Conservation (phyloP, 1,140 invertebrate species). For the Microplitis mediator region DNA sequence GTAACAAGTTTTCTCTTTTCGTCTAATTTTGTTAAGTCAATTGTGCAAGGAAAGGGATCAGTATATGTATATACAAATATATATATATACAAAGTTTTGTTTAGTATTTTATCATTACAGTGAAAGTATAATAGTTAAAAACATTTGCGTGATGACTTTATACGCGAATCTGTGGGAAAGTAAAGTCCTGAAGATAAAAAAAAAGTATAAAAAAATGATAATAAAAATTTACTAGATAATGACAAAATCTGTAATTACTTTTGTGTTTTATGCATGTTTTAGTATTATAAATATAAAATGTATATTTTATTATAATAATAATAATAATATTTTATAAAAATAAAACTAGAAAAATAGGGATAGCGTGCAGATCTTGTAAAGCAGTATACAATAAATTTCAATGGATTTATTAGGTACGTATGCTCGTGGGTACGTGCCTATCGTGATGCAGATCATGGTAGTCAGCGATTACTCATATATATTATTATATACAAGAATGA, state of each 20-base stretch:
- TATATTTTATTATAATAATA: neutral
- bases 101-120: neutral
- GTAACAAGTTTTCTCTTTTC: slow-evolving; percentile 11
- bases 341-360: neutral
- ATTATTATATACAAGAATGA: neutral
- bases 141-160: neutral
- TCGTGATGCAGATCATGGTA: slow-evolving; percentile 26
- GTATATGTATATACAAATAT: no score
- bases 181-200: neutral
- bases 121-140: slow-evolving; percentile 14
- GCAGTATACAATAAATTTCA: slow-evolving; percentile 24
- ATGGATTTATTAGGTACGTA: slow-evolving; percentile 23
- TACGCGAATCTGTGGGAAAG: neutral
- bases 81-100: neutral
- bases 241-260: neutral
- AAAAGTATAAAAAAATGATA: neutral
- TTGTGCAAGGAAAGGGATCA: neutral
- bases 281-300: neutral
- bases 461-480: slow-evolving; percentile 19
- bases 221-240: neutral
- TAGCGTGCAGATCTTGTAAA: slow-evolving; percentile 2
- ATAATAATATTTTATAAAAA: slow-evolving; percentile 4
- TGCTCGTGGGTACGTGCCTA: slow-evolving; percentile 21
- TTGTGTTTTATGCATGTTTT: no score
- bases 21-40: slow-evolving; percentile 13